A percentile compares a stretch with the other conserved stretches of the same genome.
Conservation (phyloP, 2,113 vertebrate species). For the Motacilla alba region DNA sequence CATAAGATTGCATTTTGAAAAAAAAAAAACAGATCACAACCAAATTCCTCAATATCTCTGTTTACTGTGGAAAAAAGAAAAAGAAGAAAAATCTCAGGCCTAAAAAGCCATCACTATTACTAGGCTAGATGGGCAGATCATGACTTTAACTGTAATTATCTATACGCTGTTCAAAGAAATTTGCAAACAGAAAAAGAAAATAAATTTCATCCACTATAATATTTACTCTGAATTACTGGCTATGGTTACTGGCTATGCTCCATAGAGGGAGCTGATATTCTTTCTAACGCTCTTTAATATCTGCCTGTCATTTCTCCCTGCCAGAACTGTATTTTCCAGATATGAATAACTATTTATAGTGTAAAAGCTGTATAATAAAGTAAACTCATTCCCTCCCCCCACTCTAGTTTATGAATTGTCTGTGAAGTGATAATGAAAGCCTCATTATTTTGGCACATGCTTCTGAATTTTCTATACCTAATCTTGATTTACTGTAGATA, state of each 20-base stretch:
- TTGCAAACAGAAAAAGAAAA: not conserved
- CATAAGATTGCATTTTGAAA: not conserved
- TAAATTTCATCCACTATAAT: not conserved
- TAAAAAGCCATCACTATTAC: not conserved
- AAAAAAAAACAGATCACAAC: not conserved
- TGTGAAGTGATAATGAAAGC: not conserved
- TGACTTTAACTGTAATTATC: not conserved
- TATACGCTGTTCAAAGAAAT: not conserved
- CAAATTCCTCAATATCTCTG: not conserved
- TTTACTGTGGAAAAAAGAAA: not conserved
- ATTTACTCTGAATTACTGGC: not conserved
- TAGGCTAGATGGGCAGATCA: not conserved
- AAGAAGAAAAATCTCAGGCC: not conserved
- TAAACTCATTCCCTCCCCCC: fast-evolving
- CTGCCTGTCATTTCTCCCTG: not conserved
- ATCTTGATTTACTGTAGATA: not conserved
- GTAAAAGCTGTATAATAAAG: not conserved
- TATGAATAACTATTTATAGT: not conserved
- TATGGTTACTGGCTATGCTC: not conserved
- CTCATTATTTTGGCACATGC: not conserved
- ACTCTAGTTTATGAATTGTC: not conserved
- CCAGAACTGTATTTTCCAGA: not conserved
- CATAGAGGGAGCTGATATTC: conserved; percentile 18
- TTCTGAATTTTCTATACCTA: not conserved
- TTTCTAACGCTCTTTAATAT: not conserved